These are phyloP conservation scores for Amia ocellicauda DNA, from an alignment of 2,113 vertebrate species.

Conservation along the genomic window DNA sequence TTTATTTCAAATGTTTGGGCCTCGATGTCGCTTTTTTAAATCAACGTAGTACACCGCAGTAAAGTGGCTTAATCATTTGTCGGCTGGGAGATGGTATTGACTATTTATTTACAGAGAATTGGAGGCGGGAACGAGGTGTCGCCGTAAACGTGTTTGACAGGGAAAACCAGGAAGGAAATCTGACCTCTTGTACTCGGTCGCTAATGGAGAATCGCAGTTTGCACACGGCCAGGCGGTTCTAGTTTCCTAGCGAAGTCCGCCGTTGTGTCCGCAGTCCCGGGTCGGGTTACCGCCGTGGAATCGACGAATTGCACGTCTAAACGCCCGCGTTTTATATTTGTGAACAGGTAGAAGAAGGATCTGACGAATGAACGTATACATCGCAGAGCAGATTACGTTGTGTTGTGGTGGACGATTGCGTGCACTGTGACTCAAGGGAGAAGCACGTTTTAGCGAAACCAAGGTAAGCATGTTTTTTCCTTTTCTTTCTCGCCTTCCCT, in stretches of 20 bases:
- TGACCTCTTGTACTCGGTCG: conserved; percentile 25
- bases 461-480: conserved; percentile 3
- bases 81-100: no score
- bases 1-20: no score
- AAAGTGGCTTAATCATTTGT: no score
- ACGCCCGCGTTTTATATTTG: background rate
- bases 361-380: background rate
- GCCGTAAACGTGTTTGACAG: conserved; percentile 7
- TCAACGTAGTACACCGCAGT: no score
- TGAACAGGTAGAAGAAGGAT: background rate
- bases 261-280: background rate
- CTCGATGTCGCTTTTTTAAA: no score
- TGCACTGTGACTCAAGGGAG: background rate
- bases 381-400: background rate
- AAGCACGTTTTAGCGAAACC: conserved; percentile 5
- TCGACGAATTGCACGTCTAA: background rate
- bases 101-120: background rate
- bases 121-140: conserved; percentile 13
- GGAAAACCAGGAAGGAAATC: conserved; percentile 34
- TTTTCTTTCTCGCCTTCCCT: no score
- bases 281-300: background rate
- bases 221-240: background rate
- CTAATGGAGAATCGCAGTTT: background rate
- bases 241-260: no score
- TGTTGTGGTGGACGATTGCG: background rate